Evolutionary conservation across 1,140 invertebrate species (phyloP).

Genomic region (Phthorimaea operculella): DNA sequence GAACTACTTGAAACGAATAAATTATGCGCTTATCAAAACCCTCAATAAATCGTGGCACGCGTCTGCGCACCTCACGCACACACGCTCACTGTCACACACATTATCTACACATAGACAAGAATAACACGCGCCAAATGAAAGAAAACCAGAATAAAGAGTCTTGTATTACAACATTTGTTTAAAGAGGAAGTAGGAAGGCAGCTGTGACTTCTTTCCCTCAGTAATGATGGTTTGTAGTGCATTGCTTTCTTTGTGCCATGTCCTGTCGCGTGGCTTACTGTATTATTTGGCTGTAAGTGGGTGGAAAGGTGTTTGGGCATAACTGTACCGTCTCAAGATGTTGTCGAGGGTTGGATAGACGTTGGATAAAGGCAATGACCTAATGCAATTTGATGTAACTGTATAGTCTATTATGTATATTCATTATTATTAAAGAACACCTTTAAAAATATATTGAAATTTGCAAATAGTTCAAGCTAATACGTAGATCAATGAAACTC

Average conservation of each 20-base stretch:
- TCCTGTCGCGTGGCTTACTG: conserved; percentile 56
- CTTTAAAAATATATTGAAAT: too few species aligned
- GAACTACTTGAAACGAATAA: too few species aligned
- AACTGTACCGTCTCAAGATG: conserved; percentile 54
- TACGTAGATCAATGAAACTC: too few species aligned
- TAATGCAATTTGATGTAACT: too few species aligned
- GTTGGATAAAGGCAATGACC: too few species aligned
- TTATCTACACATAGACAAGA: conserved; percentile 27
- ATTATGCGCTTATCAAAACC: too few species aligned
- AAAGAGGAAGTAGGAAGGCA: conserved; percentile 63
- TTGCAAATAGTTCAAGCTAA: too few species aligned
- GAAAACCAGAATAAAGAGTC: conserved; percentile 55
- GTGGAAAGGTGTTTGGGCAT: conserved; percentile 59
- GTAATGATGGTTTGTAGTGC: conserved; percentile 65
- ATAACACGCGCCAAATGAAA: conserved; percentile 63
- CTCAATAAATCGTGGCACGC: conserved; percentile 20
- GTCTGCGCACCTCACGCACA: conserved; percentile 23
- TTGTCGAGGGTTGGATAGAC: conserved; percentile 14
- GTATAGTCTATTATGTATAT: too few species aligned
- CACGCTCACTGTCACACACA: conserved; percentile 31
- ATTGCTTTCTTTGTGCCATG: conserved; percentile 47
- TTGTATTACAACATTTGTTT: conserved; percentile 63
- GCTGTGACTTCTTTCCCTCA: conserved; percentile 58
- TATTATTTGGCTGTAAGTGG: conserved; percentile 52
- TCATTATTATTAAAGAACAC: too few species aligned